These are phyloP conservation scores for Matsumyia berberina DNA, from an alignment of 2,888 invertebrate genomes.

Conservation along the genomic window DNA sequence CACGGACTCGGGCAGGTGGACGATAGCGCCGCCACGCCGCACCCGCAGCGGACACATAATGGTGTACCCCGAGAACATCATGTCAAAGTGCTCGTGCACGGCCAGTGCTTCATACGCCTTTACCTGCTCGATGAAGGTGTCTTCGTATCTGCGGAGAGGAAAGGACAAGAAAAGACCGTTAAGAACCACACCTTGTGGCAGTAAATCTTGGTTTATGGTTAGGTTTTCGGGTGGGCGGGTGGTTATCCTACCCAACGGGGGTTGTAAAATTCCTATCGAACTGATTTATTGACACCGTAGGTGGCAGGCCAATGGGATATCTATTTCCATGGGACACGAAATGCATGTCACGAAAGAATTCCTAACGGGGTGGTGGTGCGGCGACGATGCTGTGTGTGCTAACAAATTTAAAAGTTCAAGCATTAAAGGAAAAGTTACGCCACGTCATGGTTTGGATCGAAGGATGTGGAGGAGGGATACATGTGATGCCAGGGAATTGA, in stretches of 20 bases:
- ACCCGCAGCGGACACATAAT: conserved; percentile 82
- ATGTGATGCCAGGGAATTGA: conserved; percentile 57
- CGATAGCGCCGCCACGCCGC: conserved; percentile 51
- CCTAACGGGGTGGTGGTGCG: conserved; percentile 4
- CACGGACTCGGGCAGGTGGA: conserved; percentile 81
- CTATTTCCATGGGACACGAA: conserved; percentile 72
- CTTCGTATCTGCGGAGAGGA: conserved; percentile 78
- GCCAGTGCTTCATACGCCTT: conserved; percentile 82
- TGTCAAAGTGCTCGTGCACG: conserved; percentile 85
- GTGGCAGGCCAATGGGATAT: conserved; percentile 73
- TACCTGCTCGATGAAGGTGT: conserved; percentile 79
- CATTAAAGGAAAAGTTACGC: conserved; percentile 60
- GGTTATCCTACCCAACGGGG: neutral
- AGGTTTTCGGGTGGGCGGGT: neutral
- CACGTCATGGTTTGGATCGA: conserved; percentile 22
- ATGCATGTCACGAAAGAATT: conserved; percentile 72
- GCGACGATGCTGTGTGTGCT: conserved; percentile 21
- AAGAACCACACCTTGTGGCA: conserved; percentile 54
- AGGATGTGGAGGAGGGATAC: neutral
- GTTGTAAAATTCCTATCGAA: conserved; percentile 70
- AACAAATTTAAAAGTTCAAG: conserved; percentile 73
- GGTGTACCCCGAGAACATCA: conserved; percentile 84
- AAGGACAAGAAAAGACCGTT: conserved; percentile 44
- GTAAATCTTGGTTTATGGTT: conserved; percentile 66
- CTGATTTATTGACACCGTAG: conserved; percentile 73